Conservation (phyloP, 2,888 invertebrate species). For the Hecatera dysodea region DNA sequence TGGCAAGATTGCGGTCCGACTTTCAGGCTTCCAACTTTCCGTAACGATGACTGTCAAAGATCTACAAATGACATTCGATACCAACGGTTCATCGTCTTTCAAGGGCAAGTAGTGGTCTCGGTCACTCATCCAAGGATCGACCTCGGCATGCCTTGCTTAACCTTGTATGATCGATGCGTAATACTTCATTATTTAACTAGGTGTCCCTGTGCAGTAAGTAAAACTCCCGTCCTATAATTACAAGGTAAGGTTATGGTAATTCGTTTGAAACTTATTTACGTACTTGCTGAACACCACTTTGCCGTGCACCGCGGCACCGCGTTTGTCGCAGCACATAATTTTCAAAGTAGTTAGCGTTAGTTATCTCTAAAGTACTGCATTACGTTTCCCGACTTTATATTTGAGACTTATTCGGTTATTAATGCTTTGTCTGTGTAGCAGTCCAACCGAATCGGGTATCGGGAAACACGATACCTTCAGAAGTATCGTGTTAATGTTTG, state of each 20-base stretch:
- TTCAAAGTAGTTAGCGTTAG: constrained; percentile 58
- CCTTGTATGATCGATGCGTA: neutral
- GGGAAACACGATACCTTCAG: neutral
- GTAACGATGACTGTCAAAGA: no score
- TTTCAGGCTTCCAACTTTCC: no score
- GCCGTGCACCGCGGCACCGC: constrained; percentile 30
- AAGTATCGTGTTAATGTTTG: no score
- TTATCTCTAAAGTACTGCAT: constrained; percentile 54
- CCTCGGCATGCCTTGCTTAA: neutral
- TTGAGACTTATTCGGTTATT: constrained; percentile 17
- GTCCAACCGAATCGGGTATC: no score
- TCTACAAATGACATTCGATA: neutral
- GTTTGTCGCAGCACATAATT: constrained; percentile 61
- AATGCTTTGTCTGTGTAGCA: no score
- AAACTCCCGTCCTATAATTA: constrained; percentile 34
- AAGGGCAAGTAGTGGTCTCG: no score
- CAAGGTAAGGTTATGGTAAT: constrained; percentile 50
- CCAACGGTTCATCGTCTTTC: no score
- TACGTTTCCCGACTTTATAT: constrained; percentile 31
- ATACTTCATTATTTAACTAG: neutral
- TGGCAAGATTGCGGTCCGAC: no score
- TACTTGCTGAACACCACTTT: constrained; percentile 50
- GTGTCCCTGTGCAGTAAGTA: neutral
- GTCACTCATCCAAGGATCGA: neutral
- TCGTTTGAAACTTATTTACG: constrained; percentile 59